phyloP scores from a whole-genome alignment of 2,797 vertebrate species.

The Enteromius argenteus region DNA sequence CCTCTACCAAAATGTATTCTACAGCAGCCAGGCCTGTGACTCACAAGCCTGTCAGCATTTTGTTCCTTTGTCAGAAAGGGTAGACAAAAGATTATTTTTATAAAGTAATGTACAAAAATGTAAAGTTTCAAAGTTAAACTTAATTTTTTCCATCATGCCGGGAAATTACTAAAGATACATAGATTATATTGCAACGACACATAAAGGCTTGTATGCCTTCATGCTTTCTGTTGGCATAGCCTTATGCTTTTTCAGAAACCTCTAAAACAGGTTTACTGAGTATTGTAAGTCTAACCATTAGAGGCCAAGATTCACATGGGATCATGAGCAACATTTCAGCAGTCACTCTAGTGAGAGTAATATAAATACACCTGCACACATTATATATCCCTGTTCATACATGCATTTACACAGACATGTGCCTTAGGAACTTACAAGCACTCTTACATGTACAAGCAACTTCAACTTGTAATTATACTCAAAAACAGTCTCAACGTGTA shows the following conservation, averaged over 20 bases:
- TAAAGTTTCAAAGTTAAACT: neutral
- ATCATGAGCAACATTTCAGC: neutral
- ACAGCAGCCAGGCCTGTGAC: neutral
- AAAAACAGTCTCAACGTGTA: neutral
- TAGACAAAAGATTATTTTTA: neutral
- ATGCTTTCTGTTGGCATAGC: neutral
- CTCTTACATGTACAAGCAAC: neutral
- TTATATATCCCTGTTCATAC: neutral
- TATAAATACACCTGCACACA: neutral
- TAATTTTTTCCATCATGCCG: neutral
- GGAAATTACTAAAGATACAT: too few relatives aligned
- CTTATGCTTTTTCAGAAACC: neutral
- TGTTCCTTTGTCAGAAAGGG: neutral
- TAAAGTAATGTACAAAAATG: neutral
- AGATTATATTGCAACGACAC: neutral
- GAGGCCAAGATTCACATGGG: neutral
- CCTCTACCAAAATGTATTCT: neutral
- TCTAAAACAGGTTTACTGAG: neutral
- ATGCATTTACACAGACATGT: neutral
- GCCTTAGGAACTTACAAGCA: slow-evolving; percentile 4
- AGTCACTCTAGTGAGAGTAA: neutral
- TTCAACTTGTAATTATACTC: neutral
- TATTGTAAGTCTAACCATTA: neutral
- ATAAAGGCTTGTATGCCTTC: neutral
- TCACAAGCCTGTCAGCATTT: slow-evolving; percentile 21